Conservation (phyloP, 2,888 invertebrate genomes). For the Cecidostiba fungosa region DNA sequence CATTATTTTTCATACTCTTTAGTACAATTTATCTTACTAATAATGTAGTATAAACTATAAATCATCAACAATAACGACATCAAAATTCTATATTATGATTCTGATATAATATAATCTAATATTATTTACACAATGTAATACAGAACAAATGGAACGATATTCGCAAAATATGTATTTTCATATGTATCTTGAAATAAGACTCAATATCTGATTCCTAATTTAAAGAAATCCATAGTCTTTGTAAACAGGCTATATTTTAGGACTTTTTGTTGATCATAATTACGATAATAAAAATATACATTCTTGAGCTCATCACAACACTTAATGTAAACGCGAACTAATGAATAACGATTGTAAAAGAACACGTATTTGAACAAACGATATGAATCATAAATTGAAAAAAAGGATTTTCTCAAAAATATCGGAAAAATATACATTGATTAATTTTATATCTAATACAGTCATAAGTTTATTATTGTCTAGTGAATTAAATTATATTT, state of each 20-base stretch:
- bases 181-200: not conserved
- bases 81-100: slow-evolving; percentile 10
- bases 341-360: not conserved
- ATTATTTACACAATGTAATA: slow-evolving; percentile 18
- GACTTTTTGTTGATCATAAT: not conserved
- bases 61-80: slow-evolving; percentile 13
- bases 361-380: not conserved
- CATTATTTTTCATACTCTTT: not conserved
- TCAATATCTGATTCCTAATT: not conserved
- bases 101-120: not conserved
- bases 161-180: not conserved
- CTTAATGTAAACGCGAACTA: not conserved
- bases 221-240: not conserved
- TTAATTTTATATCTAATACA: not conserved
- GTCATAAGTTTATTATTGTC: slow-evolving; percentile 3
- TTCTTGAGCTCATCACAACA: not conserved
- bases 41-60: slow-evolving; percentile 30
- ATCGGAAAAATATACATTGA: not conserved
- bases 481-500: slow-evolving; percentile 12
- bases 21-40: not conserved
- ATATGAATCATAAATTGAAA: not conserved
- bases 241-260: not conserved
- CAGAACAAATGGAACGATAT: slow-evolving; percentile 13
- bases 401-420: not conserved
- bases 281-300: not conserved